A percentile compares a stretch with the other conserved stretches of the same genome.
These are phyloP conservation scores for Muscicapa comitata DNA, from an alignment of 2,797 vertebrate species.

Conservation along the genomic window DNA sequence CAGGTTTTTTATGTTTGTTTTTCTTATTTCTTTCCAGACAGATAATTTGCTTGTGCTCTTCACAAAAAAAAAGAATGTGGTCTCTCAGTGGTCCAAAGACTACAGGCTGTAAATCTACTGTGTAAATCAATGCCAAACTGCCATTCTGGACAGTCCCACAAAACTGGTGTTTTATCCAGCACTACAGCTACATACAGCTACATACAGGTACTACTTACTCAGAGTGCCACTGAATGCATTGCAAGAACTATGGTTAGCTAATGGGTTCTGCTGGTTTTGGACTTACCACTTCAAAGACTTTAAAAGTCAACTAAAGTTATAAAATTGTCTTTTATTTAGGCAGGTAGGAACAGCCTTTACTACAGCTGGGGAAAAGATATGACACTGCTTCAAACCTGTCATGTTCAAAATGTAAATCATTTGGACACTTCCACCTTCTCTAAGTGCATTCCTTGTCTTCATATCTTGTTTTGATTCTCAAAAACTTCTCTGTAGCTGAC, in stretches of 20 bases:
- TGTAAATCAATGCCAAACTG: background rate
- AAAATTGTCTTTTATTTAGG: background rate
- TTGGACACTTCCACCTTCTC: background rate
- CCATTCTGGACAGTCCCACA: background rate
- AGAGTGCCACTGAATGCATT: background rate
- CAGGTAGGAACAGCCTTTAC: background rate
- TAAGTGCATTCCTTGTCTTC: background rate
- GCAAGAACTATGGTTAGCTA: background rate
- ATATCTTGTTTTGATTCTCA: background rate
- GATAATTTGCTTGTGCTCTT: background rate
- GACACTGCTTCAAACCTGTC: background rate
- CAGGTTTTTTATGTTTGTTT: rapidly evolving
- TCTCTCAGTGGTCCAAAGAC: background rate
- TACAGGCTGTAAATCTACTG: background rate
- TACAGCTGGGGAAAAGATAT: background rate
- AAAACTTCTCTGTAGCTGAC: background rate
- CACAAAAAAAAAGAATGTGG: background rate
- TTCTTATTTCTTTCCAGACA: background rate
- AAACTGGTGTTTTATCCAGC: background rate
- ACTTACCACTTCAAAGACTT: background rate
- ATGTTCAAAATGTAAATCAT: background rate
- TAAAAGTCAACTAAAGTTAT: background rate
- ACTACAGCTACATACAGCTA: background rate
- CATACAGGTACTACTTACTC: background rate
- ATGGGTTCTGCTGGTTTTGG: background rate